Base-by-base conservation (phyloP, 2,888 invertebrate species). In the Xestia c-nigrum region DNA sequence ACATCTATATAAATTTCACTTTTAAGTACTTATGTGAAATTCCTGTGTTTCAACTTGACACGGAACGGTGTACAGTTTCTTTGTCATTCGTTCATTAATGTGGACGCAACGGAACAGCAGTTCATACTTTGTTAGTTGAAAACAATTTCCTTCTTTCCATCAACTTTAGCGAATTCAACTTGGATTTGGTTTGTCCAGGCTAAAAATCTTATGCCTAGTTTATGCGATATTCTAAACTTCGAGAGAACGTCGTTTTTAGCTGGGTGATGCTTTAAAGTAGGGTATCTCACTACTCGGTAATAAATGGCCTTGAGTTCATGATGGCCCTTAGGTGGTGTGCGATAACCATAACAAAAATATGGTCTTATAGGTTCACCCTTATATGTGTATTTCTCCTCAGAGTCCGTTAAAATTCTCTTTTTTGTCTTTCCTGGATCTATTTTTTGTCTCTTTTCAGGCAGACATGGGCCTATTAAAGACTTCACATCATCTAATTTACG, bases 181-280 rank as follows among this genome's bases (percentile, higher is more conserved):
- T 38, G 50, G 43, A 59, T 50, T 74, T 76, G 65, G 19, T 75
- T 14, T 38, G 76, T 31, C 75, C 76, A 75, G 5, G 12, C 75
- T 61, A 75, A 50, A 75, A 76, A 76, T n/a, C 1, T 19, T 31
- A n/a, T 16, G 14, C 50, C 14, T 7, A 76, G 43, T 66, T 59
- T 75, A 19, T 59, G 31, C 16, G 76, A 75, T 50, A 76, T 76
- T 61, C 65, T 59, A n/a, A 66, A 66, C 16, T 6, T 4, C 50
- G 31, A n/a, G 4, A n/a, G 19, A 19, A 59, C 43, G 7, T 61
- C 50, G 3, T 43, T 59, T n/a, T 0, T 31, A 43, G 7, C 10
- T n/a, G 57, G 47, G 12, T 76, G 59, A 9, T 1, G 24, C 1
- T 5, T 0, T 31, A 74, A 5, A 4, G 0, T 0, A n/a, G 57